A percentile compares a stretch with the other conserved stretches of the same genome.
Evolutionary conservation across 2,113 vertebrate genomes (phyloP).

Genomic region (Carassius gibelio): DNA sequence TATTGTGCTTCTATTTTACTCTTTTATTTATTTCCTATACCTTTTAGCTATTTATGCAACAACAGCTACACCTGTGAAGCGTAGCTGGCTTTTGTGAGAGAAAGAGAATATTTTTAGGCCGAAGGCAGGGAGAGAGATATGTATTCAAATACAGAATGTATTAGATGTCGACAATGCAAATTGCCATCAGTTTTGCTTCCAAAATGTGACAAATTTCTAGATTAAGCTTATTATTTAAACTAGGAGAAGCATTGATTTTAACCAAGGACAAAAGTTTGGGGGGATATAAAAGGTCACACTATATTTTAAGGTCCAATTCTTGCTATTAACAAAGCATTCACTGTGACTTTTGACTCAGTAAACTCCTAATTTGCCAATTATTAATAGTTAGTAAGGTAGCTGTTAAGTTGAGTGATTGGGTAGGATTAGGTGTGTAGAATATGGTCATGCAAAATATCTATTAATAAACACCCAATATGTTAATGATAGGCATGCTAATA

Average conservation of each 20-base stretch:
- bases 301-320: too few relatives aligned
- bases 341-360: too few relatives aligned
- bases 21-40: neutral
- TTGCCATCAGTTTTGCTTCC: neutral
- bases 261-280: neutral
- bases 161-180: neutral
- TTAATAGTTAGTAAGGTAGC: too few relatives aligned
- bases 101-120: neutral
- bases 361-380: too few relatives aligned
- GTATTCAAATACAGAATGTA: neutral
- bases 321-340: too few relatives aligned
- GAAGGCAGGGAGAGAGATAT: slow-evolving; percentile 3
- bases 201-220: neutral
- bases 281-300: neutral
- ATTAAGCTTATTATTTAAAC: neutral
- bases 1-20: neutral
- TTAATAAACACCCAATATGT: too few relatives aligned
- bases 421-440: too few relatives aligned
- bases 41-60: neutral
- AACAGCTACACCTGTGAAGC: neutral
- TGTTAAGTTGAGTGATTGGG: too few relatives aligned
- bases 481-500: too few relatives aligned
- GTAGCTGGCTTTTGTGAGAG: neutral
- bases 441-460: too few relatives aligned
- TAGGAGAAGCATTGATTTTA: neutral